Percentiles rank a stretch among this genome's conserved stretches.
Conservation (phyloP, 2,113 vertebrate species). For the Muscicapa adusta region DNA sequence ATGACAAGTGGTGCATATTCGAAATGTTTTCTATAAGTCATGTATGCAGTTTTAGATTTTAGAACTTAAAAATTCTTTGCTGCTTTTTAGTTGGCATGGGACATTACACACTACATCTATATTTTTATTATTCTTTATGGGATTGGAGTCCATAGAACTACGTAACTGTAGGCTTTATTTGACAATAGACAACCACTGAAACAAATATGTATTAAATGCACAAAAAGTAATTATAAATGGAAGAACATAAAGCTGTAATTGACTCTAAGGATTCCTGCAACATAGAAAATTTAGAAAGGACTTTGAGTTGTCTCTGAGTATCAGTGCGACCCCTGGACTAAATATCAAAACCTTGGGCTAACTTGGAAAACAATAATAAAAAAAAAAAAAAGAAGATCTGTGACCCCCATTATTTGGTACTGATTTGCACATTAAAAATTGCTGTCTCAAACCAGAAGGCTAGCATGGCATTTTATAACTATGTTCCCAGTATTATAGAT, state of each 20-base stretch:
- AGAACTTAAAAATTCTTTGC: background rate
- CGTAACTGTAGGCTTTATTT: background rate
- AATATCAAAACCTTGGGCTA: background rate
- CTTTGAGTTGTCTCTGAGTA: background rate
- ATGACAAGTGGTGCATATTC: constrained; percentile 17
- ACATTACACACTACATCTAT: background rate
- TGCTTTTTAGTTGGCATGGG: background rate
- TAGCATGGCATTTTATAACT: background rate
- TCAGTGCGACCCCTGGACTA: background rate
- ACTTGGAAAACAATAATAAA: background rate
- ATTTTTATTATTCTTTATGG: constrained; percentile 5
- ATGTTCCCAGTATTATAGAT: background rate
- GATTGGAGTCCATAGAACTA: background rate
- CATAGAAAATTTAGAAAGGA: background rate
- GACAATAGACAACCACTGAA: background rate
- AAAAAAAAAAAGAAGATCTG: background rate
- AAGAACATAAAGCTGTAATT: background rate
- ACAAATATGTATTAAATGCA: background rate
- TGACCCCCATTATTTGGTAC: background rate
- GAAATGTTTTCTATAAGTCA: background rate
- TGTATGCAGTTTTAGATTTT: background rate
- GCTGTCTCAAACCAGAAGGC: background rate
- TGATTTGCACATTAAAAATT: background rate
- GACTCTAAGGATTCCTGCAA: background rate
- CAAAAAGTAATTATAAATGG: background rate